Conservation (phyloP, 2,888 invertebrate genomes). For the Drosophila gaucha region DNA sequence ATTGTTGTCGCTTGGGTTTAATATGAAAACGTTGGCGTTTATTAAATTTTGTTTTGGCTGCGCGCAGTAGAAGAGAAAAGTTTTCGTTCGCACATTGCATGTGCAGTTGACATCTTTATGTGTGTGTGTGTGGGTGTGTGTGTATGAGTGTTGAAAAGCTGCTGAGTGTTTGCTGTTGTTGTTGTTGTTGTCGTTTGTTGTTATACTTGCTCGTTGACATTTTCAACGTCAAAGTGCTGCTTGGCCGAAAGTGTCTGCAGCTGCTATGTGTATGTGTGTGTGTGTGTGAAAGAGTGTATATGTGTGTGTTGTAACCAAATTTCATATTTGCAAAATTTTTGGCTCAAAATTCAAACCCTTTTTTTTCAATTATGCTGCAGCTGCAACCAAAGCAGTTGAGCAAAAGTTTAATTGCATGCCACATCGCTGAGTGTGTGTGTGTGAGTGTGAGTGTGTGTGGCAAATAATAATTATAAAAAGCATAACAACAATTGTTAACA, state of each 20-base stretch:
- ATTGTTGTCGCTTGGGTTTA: slow-evolving; percentile 61
- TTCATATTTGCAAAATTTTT: slow-evolving; percentile 55
- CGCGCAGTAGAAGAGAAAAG: slow-evolving; percentile 47
- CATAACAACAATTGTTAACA: slow-evolving; percentile 47
- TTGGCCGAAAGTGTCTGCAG: slow-evolving; percentile 59
- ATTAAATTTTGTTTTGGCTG: slow-evolving; percentile 69
- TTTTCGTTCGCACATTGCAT: slow-evolving; percentile 65
- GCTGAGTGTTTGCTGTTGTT: slow-evolving; percentile 24
- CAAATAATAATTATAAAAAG: slow-evolving; percentile 16
- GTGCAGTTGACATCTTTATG: slow-evolving; percentile 79
- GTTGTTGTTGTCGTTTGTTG: slow-evolving; percentile 33
- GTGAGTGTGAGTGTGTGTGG: background rate
- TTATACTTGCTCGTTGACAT: slow-evolving; percentile 63
- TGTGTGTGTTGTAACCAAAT: slow-evolving; percentile 27
- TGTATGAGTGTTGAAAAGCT: slow-evolving; percentile 29
- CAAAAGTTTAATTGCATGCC: slow-evolving; percentile 61
- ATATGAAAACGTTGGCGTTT: slow-evolving; percentile 73
- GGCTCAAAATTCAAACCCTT: slow-evolving; percentile 35
- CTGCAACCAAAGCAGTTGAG: slow-evolving; percentile 35
- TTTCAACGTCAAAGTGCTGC: slow-evolving; percentile 61
- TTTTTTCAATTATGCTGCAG: slow-evolving; percentile 52
- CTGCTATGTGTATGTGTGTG: slow-evolving; percentile 15
- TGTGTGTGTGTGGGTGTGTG: slow-evolving; percentile 16
- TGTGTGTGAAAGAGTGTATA: background rate
- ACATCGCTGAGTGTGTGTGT: slow-evolving; percentile 9